Conservation (phyloP, 2,113 vertebrate species). For the Eptesicus fuscus region DNA sequence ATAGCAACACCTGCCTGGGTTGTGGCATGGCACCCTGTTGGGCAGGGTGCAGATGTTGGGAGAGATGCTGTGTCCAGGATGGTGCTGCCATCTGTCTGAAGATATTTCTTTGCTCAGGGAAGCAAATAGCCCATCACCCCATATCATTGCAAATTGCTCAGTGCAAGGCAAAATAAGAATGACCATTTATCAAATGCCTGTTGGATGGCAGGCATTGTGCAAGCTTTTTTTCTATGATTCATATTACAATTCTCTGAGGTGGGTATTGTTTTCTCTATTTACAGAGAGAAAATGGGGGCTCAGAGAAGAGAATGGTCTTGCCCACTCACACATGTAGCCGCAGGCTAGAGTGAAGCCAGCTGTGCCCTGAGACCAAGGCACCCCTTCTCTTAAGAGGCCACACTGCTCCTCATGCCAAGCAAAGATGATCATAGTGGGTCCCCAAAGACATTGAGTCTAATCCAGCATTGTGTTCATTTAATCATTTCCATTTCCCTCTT, state of each 20-base stretch:
- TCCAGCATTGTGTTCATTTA: not conserved
- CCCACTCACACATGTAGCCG: accelerated
- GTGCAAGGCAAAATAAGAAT: not conserved
- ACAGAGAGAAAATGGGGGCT: not conserved
- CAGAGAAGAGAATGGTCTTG: not conserved
- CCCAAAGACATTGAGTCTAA: not conserved
- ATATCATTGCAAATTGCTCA: not conserved
- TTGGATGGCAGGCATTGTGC: not conserved
- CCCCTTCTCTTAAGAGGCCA: too few species aligned
- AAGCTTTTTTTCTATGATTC: not conserved
- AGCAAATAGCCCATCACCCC: not conserved
- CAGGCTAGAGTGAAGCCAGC: not conserved
- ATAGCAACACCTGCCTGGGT: slow-evolving; percentile 71
- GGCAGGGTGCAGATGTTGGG: not conserved
- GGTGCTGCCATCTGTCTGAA: not conserved
- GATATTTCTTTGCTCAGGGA: not conserved
- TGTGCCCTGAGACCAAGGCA: not conserved
- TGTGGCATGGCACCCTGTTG: slow-evolving; percentile 60
- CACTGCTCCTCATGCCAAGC: accelerated
- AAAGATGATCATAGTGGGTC: not conserved
- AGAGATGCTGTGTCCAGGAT: not conserved
- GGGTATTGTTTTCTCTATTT: not conserved
- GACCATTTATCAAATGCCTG: not conserved
- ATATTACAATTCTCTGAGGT: not conserved
- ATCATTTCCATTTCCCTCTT: not conserved